Evolutionary conservation across 2,888 invertebrate species (phyloP).

Genomic region (Noctua comes): DNA sequence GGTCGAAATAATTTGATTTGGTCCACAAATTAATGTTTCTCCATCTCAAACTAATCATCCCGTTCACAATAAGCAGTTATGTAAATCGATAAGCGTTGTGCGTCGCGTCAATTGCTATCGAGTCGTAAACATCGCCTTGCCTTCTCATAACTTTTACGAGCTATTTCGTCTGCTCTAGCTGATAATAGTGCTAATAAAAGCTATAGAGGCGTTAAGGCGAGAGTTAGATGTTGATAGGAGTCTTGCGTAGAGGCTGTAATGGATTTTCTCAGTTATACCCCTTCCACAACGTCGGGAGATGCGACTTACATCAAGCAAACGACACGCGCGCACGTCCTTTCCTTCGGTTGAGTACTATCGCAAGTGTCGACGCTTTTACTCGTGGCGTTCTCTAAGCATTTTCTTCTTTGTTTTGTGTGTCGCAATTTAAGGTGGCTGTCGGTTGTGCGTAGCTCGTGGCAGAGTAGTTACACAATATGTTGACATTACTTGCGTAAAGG

Average conservation of each 20-base stretch:
- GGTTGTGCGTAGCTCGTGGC: not conserved
- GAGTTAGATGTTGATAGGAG: not conserved
- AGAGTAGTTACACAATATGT: not conserved
- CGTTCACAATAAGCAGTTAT: constrained; percentile 38
- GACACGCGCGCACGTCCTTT: not conserved
- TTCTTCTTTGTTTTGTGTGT: not conserved
- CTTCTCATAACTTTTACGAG: constrained; percentile 62
- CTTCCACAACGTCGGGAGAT: not conserved
- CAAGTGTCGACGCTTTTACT: not conserved
- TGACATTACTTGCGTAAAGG: not conserved
- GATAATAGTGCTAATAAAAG: constrained; percentile 43
- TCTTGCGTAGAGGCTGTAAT: not conserved
- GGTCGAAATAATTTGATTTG: not conserved
- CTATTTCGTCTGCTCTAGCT: constrained; percentile 56
- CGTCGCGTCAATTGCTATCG: constrained; percentile 35
- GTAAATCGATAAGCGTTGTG: constrained; percentile 34
- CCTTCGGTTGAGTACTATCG: not conserved
- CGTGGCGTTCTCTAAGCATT: not conserved
- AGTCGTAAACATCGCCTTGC: constrained; percentile 51
- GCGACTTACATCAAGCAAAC: not conserved
- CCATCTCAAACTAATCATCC: not conserved
- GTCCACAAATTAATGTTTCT: not conserved
- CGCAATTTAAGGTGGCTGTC: not conserved
- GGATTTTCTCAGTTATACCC: not conserved
- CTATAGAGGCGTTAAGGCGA: constrained; percentile 15